phyloP scores from a whole-genome alignment of 30 jellyfish, hydroid and myxozoan genomes.

The Hydractinia symbiolongicarpus region DNA sequence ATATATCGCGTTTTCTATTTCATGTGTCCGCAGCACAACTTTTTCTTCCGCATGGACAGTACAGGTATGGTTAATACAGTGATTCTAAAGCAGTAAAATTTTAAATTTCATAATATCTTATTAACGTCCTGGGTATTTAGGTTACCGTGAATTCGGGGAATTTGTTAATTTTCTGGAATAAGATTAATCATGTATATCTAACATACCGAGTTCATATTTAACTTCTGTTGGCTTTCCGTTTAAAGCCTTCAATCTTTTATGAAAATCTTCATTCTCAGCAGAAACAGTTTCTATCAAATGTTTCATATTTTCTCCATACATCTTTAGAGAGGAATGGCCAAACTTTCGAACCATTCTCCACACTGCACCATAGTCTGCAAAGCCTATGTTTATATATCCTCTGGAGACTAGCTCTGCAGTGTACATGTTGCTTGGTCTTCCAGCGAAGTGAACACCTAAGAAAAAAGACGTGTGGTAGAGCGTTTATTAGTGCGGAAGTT shows the following conservation, averaged over 20 bases:
- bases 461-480: too few relatives aligned
- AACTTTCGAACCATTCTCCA: slow-evolving; percentile 62
- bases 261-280: slow-evolving; percentile 43
- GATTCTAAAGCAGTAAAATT: too few relatives aligned
- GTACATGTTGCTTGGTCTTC: slow-evolving; percentile 57
- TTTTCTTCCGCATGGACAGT: too few relatives aligned
- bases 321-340: slow-evolving; percentile 53
- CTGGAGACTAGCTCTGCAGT: slow-evolving; percentile 43
- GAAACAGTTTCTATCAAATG: slow-evolving; percentile 29
- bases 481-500: too few relatives aligned
- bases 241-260: slow-evolving; percentile 23
- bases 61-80: too few relatives aligned
- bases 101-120: too few relatives aligned
- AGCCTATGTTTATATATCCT: slow-evolving; percentile 50
- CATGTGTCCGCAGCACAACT: too few relatives aligned
- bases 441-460: slow-evolving; percentile 31
- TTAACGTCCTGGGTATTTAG: too few relatives aligned
- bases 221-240: slow-evolving; percentile 39
- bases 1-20: too few relatives aligned
- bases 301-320: slow-evolving; percentile 57
- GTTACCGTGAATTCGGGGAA: too few relatives aligned
- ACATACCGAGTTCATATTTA: slow-evolving; percentile 46
- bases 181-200: background rate
- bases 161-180: background rate
- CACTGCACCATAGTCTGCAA: slow-evolving; percentile 47